Conservation (phyloP, 2,113 vertebrate species). For the Odontophorus gujanensis region DNA sequence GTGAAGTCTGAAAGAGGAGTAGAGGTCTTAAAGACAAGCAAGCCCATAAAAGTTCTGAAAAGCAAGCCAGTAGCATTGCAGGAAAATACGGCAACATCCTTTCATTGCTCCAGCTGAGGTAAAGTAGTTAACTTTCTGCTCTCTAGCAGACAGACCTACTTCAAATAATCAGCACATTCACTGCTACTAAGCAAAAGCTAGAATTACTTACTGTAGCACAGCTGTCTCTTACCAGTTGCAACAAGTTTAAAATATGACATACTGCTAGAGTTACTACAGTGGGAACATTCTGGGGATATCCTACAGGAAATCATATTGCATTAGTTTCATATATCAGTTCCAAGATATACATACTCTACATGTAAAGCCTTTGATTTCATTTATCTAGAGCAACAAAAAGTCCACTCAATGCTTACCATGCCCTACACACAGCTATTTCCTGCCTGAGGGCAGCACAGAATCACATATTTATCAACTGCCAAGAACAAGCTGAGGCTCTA, state of each 20-base stretch:
- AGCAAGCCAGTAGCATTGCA: not conserved
- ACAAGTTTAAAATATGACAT: not conserved
- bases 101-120: not conserved
- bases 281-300: not conserved
- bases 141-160: not conserved
- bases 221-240: not conserved
- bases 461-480: not conserved
- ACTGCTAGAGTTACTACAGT: not conserved
- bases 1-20: constrained; percentile 4
- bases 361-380: not conserved
- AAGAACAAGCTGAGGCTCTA: not conserved
- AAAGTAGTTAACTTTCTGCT: not conserved
- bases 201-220: not conserved
- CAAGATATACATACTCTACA: too few species aligned
- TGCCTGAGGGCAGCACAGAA: not conserved
- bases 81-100: not conserved
- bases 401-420: not conserved
- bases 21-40: constrained; percentile 20
- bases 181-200: not conserved
- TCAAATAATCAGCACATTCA: rapidly evolving
- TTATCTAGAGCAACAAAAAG: not conserved
- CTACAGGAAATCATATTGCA: not conserved
- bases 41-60: not conserved
- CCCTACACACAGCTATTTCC: not conserved
- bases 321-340: not conserved